These are phyloP conservation scores for Cybosia mesomella DNA, from an alignment of 2,888 invertebrate genomes.

Conservation along the genomic window DNA sequence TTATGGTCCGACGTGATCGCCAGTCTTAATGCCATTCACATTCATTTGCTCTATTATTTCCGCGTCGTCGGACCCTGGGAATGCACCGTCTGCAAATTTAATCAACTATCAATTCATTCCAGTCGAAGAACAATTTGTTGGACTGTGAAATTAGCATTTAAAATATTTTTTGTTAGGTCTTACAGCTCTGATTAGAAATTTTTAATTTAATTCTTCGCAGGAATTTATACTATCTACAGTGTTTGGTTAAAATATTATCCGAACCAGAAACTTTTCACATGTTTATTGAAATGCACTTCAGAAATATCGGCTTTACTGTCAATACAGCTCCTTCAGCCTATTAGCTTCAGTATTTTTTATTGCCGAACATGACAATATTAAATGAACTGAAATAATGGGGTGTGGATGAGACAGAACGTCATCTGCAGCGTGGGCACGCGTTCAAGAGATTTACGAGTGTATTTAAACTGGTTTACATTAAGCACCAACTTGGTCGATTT, in stretches of 20 bases:
- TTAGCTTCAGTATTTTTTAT: slow-evolving; percentile 18
- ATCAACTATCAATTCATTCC: slow-evolving; percentile 73
- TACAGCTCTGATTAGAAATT: slow-evolving; percentile 16
- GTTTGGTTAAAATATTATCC: background rate
- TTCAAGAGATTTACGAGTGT: slow-evolving; percentile 82
- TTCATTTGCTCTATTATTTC: slow-evolving; percentile 83
- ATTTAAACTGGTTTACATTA: slow-evolving; percentile 85
- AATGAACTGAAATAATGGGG: slow-evolving; percentile 48
- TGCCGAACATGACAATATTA: slow-evolving; percentile 25
- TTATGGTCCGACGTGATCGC: slow-evolving; percentile 85
- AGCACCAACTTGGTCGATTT: slow-evolving; percentile 81
- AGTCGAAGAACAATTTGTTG: slow-evolving; percentile 55
- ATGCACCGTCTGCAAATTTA: slow-evolving; percentile 79
- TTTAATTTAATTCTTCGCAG: background rate
- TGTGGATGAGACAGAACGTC: slow-evolving; percentile 67
- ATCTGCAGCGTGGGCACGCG: slow-evolving; percentile 77
- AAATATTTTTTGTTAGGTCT: slow-evolving; percentile 27
- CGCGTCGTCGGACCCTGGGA: slow-evolving; percentile 79
- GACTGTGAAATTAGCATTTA: slow-evolving; percentile 65
- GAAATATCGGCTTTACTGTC: slow-evolving; percentile 3
- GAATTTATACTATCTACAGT: background rate
- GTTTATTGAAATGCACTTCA: slow-evolving; percentile 5
- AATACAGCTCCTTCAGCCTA: slow-evolving; percentile 8
- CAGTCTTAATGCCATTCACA: slow-evolving; percentile 76
- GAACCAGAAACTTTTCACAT: background rate